These are phyloP conservation scores for Vannuccia rotundouncinata DNA, from an alignment of 2,888 invertebrate genomes.

Conservation along the genomic window DNA sequence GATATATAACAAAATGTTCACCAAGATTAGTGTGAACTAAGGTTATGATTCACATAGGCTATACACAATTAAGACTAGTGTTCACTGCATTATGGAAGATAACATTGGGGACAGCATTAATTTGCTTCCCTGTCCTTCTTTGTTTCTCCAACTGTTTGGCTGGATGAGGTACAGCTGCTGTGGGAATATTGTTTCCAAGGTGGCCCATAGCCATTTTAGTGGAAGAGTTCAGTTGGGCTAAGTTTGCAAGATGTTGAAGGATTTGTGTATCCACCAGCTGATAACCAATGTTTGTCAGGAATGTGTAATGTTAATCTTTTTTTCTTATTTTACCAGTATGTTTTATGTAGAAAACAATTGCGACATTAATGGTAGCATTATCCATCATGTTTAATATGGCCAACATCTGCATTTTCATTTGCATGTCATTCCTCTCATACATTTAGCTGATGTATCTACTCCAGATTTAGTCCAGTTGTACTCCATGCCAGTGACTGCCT, in stretches of 20 bases:
- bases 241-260: not conserved
- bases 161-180: not conserved
- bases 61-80: not conserved
- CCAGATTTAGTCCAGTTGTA: not conserved
- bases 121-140: not conserved
- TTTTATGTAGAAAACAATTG: not conserved
- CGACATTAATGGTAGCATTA: not conserved
- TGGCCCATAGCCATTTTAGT: not conserved
- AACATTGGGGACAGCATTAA: not conserved
- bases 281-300: not conserved
- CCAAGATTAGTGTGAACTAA: not conserved
- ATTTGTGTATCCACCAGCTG: not conserved
- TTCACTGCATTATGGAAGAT: not conserved
- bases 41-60: not conserved
- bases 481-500: not conserved
- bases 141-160: not conserved
- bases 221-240: not conserved
- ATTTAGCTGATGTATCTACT: not conserved
- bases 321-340: not conserved
- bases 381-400: slow-evolving; percentile 14
- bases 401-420: slow-evolving; percentile 4
- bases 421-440: not conserved
- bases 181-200: not conserved
- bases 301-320: not conserved
- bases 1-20: not conserved